Percentiles rank a stretch among this genome's conserved stretches.
Evolutionary conservation across 2,797 vertebrate genomes (phyloP).

Genomic region (Pseudochirops cupreus): DNA sequence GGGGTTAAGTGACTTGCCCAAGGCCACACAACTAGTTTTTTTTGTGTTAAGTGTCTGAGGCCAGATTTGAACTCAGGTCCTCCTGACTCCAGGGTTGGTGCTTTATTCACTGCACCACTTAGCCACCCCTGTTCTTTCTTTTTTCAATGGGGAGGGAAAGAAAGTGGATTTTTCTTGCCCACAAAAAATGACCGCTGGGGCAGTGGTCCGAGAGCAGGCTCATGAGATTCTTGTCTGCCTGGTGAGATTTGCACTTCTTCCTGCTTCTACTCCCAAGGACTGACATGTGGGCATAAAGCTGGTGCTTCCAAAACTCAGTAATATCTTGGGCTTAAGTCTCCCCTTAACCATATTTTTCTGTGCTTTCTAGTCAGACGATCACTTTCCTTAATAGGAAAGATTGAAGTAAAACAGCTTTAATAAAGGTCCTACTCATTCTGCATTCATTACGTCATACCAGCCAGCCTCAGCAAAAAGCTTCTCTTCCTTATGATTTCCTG

Average conservation of each 20-base stretch:
- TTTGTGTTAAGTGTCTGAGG: no score
- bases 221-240: not conserved
- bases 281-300: not conserved
- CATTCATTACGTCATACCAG: not conserved
- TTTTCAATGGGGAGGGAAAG: not conserved
- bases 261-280: not conserved
- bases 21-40: no score
- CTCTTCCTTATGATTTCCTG: not conserved
- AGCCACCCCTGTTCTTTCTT: not conserved
- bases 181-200: not conserved
- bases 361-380: not conserved
- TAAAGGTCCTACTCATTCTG: not conserved
- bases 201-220: not conserved
- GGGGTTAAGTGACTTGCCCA: no score
- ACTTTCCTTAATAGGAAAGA: not conserved
- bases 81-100: no score
- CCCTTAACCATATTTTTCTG: not conserved
- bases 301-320: not conserved
- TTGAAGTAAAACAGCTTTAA: no score
- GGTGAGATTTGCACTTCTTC: not conserved
- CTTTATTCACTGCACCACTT: no score
- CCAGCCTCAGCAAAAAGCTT: not conserved
- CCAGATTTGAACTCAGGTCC: no score
- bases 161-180: not conserved
- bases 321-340: not conserved